Evolutionary conservation across 2,888 invertebrate genomes (phyloP), one percentile per base, ranked within the genome.

Genomic region (Dastarcus helophoroides): DNA sequence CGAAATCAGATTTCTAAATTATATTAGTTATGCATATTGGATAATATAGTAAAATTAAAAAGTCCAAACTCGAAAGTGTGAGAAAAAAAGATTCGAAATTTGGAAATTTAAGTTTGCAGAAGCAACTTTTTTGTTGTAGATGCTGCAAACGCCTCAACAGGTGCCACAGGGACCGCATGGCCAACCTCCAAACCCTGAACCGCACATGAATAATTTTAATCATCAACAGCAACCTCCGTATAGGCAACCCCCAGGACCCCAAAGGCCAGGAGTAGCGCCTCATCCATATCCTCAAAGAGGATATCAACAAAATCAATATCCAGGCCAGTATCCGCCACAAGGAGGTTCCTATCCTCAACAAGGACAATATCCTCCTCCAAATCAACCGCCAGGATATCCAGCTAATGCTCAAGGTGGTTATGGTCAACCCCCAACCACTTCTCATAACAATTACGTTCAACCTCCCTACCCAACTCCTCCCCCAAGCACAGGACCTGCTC

Each of bases 271-370:
- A 37, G 75, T 73, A 11, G 73, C 75, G 31, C 64, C 43, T 46
- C 77, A 77, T 48, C 73, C 73, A 11, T 78, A 77, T 56, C 73
- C 73, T 5, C 78, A 77, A 50, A 65, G 78, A 47, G 73, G 72
- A 21, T 74, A 74, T 48, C 74, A 74, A 35, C 79, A 78, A 54
- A 74, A 70, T 44, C 76, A 76, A 48, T 75, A 75, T 47, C 73
- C 74, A 1, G 68, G 63, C 6, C 61, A 63, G 28, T 78, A 76
- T 54, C 77, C 78, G 24, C 77, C 77, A 29, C 76, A 76, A 48
- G 79, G 78, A 51, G 71, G 69, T 32, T 69, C 70, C 15, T 65
- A 64, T 16, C 78, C 79, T 59, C 76, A 76, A 8, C 76, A 76
- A 31, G 33, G 33, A 8, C 33, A 67, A 36, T 76, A 76, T 48